phyloP scores from a whole-genome alignment of 2,888 invertebrate genomes.

The Sturmia bella region DNA sequence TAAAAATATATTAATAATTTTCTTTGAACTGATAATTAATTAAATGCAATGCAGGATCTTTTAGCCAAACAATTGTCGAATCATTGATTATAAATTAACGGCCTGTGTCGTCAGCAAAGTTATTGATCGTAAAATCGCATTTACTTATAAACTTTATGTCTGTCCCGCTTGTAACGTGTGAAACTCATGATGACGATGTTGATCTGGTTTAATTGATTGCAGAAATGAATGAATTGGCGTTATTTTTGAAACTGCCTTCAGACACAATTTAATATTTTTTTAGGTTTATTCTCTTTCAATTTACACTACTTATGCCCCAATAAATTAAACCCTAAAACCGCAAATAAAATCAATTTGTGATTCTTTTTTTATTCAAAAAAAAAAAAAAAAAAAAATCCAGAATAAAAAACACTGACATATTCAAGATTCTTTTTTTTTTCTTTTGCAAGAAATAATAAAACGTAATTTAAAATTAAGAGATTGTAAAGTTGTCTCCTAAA shows the following conservation, averaged over 20 bases:
- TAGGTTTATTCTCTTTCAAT: conserved; percentile 1
- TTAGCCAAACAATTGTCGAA: background rate
- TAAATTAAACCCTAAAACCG: conserved; percentile 62
- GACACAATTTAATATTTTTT: conserved; percentile 36
- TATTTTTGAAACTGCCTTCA: conserved; percentile 42
- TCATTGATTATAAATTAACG: background rate
- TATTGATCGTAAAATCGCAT: conserved; percentile 8
- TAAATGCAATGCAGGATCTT: conserved; percentile 12
- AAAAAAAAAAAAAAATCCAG: conserved; percentile 15
- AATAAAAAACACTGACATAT: background rate
- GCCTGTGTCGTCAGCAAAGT: background rate
- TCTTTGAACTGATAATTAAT: conserved; percentile 29
- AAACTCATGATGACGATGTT: conserved; percentile 2
- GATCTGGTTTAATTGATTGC: conserved; percentile 54
- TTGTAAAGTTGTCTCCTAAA: too few relatives aligned
- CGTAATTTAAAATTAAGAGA: too few relatives aligned
- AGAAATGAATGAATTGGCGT: conserved; percentile 31
- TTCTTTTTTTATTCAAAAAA: conserved; percentile 5
- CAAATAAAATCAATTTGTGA: conserved; percentile 60
- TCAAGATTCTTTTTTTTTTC: background rate
- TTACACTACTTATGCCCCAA: conserved; percentile 53
- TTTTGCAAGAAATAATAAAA: too few relatives aligned
- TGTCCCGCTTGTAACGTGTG: background rate
- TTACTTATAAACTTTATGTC: background rate
- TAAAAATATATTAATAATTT: conserved; percentile 31